Percentiles rank a stretch among this genome's conserved stretches.
phyloP scores from a whole-genome alignment of 2,113 vertebrate genomes.

The Thunnus thynnus region DNA sequence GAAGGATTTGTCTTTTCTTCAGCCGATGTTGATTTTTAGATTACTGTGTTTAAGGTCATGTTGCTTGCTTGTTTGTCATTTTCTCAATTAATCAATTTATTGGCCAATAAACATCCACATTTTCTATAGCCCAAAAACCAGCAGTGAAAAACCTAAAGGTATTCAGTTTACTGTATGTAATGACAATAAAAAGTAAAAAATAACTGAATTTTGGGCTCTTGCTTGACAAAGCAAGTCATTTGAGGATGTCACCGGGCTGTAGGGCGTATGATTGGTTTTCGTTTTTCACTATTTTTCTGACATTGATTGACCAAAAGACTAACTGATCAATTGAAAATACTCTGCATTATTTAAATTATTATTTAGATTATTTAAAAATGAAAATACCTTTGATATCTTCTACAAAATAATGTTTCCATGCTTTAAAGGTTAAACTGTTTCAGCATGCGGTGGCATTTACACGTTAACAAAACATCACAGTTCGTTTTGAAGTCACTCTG shows the following conservation, averaged over 20 bases:
- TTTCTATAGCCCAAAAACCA: no score
- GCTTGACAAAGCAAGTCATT: no score
- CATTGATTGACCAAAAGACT: no score
- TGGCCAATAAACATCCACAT: no score
- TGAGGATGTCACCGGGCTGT: no score
- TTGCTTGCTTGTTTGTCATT: neutral
- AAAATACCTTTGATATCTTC: neutral
- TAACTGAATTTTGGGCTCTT: no score
- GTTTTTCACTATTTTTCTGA: no score
- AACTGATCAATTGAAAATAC: neutral
- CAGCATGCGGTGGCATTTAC: neutral
- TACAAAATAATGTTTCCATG: neutral
- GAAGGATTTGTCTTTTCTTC: neutral
- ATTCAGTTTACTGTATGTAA: no score
- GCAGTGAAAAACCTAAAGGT: no score
- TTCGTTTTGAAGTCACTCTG: neutral
- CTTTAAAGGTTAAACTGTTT: neutral
- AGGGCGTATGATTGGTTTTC: no score
- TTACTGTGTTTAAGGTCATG: neutral
- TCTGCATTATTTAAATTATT: neutral
- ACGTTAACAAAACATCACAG: conserved; percentile 15
- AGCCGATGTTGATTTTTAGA: conserved; percentile 18
- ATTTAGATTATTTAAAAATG: neutral
- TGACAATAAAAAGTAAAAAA: no score
- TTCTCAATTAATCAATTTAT: no score